Evolutionary conservation across 2,113 vertebrate genomes (phyloP), one percentile per base, ranked within the genome.

Genomic region (Gymnobelideus leadbeateri): DNA sequence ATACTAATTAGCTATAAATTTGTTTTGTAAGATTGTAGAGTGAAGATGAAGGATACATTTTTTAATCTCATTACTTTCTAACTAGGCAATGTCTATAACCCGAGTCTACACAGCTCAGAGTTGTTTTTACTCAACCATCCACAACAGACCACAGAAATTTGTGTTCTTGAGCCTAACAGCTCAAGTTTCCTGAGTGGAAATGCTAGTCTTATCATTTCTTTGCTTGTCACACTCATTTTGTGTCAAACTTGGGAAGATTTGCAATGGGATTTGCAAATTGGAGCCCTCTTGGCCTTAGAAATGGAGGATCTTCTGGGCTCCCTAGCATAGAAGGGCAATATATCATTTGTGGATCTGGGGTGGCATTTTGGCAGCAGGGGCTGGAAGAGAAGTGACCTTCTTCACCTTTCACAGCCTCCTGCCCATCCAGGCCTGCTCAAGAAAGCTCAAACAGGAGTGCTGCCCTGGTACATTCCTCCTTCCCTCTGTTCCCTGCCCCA

Each of bases 211-310:
- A 92, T 98, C 97, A 98, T 98, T 99, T 98, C 98, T 98, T 97
- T 98, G 97, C 97, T 98, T 99, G 98, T 99, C 99, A 98, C 97
- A 98, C 97, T 98, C 96, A 95, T 97, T 99, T 98, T 98, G 95
- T 98, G 94, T 99, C 98, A 99, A 98, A 98, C 53, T 0, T 0
- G 93, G 98, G 95, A 96, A 97, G 98, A 98, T 98, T 98, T 98
- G 96, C 97, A 98, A 97, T 97, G 92, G 98, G 97, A 98, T 99
- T 99, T 99, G 98, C 98, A 99, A 99, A 99, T 98, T 99, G 98
- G 98, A 99, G 98, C 97, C 98, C 98, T 98, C 68, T 99, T 99
- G 98, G 98, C 98, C 98, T 98, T 98, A 97, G 98, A 98, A 98
- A 98, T 98, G 98, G 98, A 98, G 99, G 99, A 99, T 99, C 98